Conservation (phyloP, 2,113 vertebrate genomes). For the Orthonyx spaldingii region DNA sequence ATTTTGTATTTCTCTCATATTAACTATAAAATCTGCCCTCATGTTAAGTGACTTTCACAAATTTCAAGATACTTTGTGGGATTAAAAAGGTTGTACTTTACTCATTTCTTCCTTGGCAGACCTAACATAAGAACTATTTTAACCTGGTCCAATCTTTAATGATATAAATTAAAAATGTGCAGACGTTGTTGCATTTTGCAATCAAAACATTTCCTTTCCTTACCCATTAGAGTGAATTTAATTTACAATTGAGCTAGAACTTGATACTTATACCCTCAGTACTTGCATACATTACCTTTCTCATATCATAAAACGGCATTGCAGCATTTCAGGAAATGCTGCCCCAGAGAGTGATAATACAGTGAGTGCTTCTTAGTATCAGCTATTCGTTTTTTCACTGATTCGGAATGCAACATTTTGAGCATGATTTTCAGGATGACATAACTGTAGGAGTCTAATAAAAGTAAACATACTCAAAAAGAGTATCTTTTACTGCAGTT, state of each 20-base stretch:
- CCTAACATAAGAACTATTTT: background rate
- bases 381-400: background rate
- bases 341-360: background rate
- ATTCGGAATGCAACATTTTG: background rate
- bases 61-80: background rate
- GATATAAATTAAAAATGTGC: background rate
- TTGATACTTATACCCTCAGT: background rate
- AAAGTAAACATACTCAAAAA: background rate
- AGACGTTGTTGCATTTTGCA: background rate
- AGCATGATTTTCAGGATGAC: background rate
- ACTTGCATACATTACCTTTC: background rate
- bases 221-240: background rate
- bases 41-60: background rate
- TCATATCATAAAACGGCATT: background rate
- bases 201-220: slow-evolving; percentile 39
- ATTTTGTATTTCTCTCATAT: background rate
- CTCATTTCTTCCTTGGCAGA: background rate
- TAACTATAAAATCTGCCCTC: background rate
- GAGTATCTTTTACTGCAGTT: background rate
- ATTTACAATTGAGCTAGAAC: slow-evolving; percentile 14
- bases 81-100: background rate
- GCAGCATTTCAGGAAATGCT: background rate
- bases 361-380: background rate
- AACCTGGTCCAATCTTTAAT: background rate
- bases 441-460: background rate